Evolutionary conservation across 2,888 invertebrate genomes (phyloP).

Genomic region (Dynastes hyllus): DNA sequence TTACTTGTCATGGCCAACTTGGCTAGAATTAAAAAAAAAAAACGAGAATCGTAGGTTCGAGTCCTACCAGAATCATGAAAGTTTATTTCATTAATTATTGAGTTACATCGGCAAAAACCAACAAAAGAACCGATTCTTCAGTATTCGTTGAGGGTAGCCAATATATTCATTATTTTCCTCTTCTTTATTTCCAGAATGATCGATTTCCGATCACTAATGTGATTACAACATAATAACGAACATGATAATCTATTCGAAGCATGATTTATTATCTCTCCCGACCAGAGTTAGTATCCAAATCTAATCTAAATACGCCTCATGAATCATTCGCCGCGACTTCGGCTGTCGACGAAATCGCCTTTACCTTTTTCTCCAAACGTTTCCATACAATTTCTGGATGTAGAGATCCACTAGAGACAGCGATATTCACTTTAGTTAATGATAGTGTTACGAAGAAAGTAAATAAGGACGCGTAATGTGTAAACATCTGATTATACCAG

Average conservation of each 20-base stretch:
- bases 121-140: too few species aligned
- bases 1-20: too few species aligned
- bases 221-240: background rate
- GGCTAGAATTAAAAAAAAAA: too few species aligned
- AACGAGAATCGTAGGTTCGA: too few species aligned
- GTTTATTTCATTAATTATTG: too few species aligned
- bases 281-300: background rate
- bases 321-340: slow-evolving; percentile 2
- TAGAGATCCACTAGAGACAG: too few species aligned
- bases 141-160: too few species aligned
- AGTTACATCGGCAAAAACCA: too few species aligned
- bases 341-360: background rate
- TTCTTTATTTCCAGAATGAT: background rate
- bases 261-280: background rate
- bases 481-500: background rate
- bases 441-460: background rate
- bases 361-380: background rate
- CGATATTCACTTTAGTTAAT: background rate
- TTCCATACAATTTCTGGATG: too few species aligned
- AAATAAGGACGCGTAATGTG: slow-evolving; percentile 5
- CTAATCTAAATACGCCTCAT: slow-evolving; percentile 22
- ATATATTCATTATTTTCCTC: background rate
- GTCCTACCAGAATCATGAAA: too few species aligned
- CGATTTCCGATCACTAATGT: slow-evolving; percentile 2
- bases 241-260: background rate